phyloP scores from a whole-genome alignment of 2,797 vertebrate species.

The Heliangelus exortis region DNA sequence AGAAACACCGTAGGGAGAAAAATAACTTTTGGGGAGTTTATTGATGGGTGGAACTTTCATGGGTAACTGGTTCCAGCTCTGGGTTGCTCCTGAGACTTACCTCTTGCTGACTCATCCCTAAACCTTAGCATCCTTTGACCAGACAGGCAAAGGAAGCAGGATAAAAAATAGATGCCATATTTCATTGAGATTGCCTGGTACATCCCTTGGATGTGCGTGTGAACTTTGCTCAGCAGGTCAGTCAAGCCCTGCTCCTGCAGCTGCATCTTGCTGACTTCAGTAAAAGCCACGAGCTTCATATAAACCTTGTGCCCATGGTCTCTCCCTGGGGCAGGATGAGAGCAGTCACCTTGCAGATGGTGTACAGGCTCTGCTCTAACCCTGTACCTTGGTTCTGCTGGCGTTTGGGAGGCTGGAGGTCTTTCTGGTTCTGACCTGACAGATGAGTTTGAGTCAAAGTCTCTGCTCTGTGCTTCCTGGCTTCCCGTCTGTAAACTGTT shows the following conservation, averaged over 20 bases:
- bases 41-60: neutral
- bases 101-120: neutral
- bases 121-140: neutral
- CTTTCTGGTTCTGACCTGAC: neutral
- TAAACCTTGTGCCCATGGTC: neutral
- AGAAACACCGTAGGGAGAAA: neutral
- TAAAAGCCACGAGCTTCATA: neutral
- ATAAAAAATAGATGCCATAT: neutral
- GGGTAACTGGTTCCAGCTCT: neutral
- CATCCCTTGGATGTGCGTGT: neutral
- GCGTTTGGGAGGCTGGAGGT: fast-evolving
- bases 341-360: neutral
- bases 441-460: neutral
- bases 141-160: neutral
- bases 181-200: neutral
- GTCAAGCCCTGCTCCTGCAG: neutral
- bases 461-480: neutral
- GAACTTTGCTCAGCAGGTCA: neutral
- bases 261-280: neutral
- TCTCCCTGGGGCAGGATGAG: neutral
- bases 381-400: neutral
- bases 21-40: neutral
- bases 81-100: neutral
- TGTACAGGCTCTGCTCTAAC: neutral
- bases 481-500: neutral